phyloP scores from a whole-genome alignment of 2,113 vertebrate genomes.

The Apteryx mantelli region DNA sequence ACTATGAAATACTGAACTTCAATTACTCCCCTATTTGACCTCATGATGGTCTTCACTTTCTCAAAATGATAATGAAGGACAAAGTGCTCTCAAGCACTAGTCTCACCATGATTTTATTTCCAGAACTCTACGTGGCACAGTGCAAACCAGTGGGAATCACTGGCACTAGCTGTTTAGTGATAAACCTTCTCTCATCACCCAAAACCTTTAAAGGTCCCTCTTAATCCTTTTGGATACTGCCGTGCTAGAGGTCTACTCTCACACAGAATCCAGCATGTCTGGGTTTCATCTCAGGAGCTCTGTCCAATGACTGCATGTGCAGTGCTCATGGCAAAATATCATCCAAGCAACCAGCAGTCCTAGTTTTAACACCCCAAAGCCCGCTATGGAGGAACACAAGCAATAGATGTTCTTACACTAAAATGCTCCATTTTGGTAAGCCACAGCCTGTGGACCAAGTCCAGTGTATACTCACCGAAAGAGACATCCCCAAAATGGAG shows the following conservation, averaged over 20 bases:
- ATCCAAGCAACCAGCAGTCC: background rate
- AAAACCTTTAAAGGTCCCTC: background rate
- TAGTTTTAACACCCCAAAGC: background rate
- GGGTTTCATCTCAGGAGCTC: background rate
- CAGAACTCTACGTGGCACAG: background rate
- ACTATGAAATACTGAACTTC: background rate
- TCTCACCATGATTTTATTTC: background rate
- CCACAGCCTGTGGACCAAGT: background rate
- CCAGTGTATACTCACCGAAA: constrained; percentile 81
- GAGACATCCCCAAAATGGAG: constrained; percentile 86
- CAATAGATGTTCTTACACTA: background rate
- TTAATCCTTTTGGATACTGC: background rate
- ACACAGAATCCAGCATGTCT: background rate
- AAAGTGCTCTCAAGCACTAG: background rate
- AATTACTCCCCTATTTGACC: background rate
- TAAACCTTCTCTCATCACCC: background rate
- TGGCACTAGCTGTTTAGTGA: background rate
- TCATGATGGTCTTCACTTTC: background rate
- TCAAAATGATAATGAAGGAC: background rate
- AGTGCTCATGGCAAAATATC: background rate
- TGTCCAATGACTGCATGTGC: background rate
- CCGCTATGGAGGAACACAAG: background rate
- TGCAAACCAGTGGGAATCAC: background rate
- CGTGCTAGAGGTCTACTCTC: background rate
- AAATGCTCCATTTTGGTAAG: background rate